A percentile compares a stretch with the other conserved stretches of the same genome.
Evolutionary conservation across 1,140 invertebrate genomes (phyloP).

Genomic region (Parapsyche elsis): DNA sequence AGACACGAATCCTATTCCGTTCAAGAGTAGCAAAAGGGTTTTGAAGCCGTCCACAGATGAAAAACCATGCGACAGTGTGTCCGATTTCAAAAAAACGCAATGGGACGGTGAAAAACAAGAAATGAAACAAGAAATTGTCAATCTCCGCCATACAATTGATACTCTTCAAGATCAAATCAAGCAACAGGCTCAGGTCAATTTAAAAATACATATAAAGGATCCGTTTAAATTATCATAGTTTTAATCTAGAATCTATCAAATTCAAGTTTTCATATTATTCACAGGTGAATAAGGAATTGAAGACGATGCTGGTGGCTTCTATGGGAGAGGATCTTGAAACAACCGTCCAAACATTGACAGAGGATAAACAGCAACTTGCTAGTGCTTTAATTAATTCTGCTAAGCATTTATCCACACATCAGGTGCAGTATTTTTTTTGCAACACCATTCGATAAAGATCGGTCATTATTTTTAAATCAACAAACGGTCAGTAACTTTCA

Average conservation of each 20-base stretch:
- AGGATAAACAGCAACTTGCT: slow-evolving; percentile 90
- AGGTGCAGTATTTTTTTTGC: slow-evolving; percentile 61
- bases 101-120: slow-evolving; percentile 58
- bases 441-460: not conserved
- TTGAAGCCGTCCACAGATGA: slow-evolving; percentile 68
- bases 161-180: slow-evolving; percentile 65
- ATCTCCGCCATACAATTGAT: slow-evolving; percentile 61
- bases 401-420: slow-evolving; percentile 85
- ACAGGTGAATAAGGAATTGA: slow-evolving; percentile 91
- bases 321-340: slow-evolving; percentile 93
- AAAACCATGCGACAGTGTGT: slow-evolving; percentile 48
- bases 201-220: too few species aligned
- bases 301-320: slow-evolving; percentile 91
- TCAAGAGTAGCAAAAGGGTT: slow-evolving; percentile 62
- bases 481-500: too few species aligned
- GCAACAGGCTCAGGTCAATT: slow-evolving; percentile 65
- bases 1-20: slow-evolving; percentile 67
- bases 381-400: slow-evolving; percentile 86
- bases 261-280: slow-evolving; percentile 48
- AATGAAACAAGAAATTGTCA: slow-evolving; percentile 62
- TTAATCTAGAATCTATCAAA: slow-evolving; percentile 42
- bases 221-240: slow-evolving; percentile 11
- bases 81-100: slow-evolving; percentile 43
- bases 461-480: too few species aligned
- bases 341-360: slow-evolving; percentile 87